Conservation (phyloP, 2,113 vertebrate species). For the Oncorhynchus mykiss region DNA sequence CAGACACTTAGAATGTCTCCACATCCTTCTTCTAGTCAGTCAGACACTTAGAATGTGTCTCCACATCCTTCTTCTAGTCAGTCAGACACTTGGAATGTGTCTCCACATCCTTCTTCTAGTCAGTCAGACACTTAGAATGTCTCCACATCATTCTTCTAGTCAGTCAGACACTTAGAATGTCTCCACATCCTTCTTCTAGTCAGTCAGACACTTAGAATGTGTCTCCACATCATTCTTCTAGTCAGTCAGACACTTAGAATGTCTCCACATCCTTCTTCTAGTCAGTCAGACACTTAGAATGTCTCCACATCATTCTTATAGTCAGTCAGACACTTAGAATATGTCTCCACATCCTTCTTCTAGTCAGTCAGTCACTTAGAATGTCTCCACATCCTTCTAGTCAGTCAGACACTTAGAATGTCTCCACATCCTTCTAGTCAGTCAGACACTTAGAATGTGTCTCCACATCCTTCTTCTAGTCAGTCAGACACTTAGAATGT, state of each 20-base stretch:
- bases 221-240: conserved; percentile 16
- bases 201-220: not conserved
- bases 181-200: conserved; percentile 13
- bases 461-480: conserved; percentile 16
- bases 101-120: conserved; percentile 16
- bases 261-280: conserved; percentile 16
- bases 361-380: not conserved
- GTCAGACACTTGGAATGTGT: not conserved
- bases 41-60: not conserved
- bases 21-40: conserved; percentile 10
- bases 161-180: not conserved
- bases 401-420: not conserved
- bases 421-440: conserved; percentile 11
- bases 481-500: not conserved
- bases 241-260: not conserved
- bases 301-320: conserved; percentile 15
- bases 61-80: conserved; percentile 16
- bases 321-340: not conserved
- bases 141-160: conserved; percentile 16
- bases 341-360: conserved; percentile 16
- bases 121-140: not conserved
- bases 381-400: conserved; percentile 17
- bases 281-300: not conserved
- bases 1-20: not conserved
- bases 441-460: not conserved